phyloP scores from a whole-genome alignment of 2,888 invertebrate species.

The Tenthredo distinguenda region DNA sequence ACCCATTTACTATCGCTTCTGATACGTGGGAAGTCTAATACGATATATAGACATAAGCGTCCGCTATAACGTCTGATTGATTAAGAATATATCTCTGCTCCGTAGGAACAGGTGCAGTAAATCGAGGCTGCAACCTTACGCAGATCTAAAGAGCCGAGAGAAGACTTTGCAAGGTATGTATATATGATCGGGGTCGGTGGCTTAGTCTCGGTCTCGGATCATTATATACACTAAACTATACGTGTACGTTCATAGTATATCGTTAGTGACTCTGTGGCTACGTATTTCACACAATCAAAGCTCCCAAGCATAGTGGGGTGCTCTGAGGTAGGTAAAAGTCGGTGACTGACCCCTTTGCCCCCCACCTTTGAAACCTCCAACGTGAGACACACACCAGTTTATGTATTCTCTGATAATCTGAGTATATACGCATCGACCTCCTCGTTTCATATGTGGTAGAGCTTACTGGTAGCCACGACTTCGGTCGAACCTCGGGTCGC shows the following conservation, averaged over 20 bases:
- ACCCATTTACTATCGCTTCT: neutral
- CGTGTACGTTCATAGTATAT: neutral
- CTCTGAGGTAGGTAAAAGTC: slow-evolving; percentile 47
- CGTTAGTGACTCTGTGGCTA: neutral
- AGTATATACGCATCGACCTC: neutral
- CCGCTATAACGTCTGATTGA: neutral
- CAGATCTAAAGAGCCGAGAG: slow-evolving; percentile 3
- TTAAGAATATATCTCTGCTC: neutral
- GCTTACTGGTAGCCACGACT: slow-evolving; percentile 40
- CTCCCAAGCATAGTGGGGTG: neutral
- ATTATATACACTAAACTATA: neutral
- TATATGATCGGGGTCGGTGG: slow-evolving; percentile 17
- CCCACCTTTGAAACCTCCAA: slow-evolving; percentile 2
- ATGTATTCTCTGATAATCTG: neutral
- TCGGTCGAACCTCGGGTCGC: slow-evolving; percentile 40
- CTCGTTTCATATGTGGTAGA: neutral
- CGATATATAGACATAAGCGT: neutral
- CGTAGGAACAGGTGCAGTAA: neutral
- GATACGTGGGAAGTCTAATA: neutral
- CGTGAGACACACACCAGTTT: neutral
- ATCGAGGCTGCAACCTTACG: slow-evolving; percentile 14
- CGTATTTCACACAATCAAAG: slow-evolving; percentile 5
- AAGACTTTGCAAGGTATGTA: neutral
- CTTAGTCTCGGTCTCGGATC: neutral
- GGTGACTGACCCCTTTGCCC: slow-evolving; percentile 50